phyloP scores from a whole-genome alignment of 2,888 invertebrate species.

The Ectemnius lituratus region DNA sequence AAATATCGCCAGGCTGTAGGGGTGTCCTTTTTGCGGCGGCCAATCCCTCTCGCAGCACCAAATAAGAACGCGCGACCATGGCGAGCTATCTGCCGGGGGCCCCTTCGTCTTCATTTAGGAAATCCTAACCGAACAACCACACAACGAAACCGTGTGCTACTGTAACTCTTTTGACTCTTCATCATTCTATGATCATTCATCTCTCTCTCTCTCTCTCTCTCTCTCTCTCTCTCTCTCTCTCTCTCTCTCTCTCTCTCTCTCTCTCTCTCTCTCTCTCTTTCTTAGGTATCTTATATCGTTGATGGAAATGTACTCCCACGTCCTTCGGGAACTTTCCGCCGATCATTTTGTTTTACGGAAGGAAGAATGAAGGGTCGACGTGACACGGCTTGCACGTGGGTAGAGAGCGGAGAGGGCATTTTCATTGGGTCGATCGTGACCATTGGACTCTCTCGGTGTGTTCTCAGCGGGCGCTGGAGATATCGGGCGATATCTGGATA shows the following conservation, averaged over 20 bases:
- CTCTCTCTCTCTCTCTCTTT: too few species aligned
- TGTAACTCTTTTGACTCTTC: too few species aligned
- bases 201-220: too few species aligned
- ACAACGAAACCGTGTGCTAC: neutral
- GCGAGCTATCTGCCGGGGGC: neutral
- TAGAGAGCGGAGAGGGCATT: neutral
- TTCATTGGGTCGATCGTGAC: neutral
- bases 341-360: neutral
- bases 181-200: too few species aligned
- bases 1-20: neutral
- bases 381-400: neutral
- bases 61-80: neutral
- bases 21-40: slow-evolving; percentile 4
- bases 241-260: too few species aligned
- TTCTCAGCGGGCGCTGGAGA: slow-evolving; percentile 4
- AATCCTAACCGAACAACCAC: neutral
- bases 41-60: neutral
- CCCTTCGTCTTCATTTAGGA: slow-evolving; percentile 3
- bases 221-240: too few species aligned
- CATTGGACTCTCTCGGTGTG: neutral
- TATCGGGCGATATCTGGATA: slow-evolving; percentile 43
- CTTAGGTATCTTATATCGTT: too few species aligned
- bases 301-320: too few species aligned
- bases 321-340: neutral
- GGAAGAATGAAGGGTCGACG: neutral